Evolutionary conservation across 1,140 invertebrate genomes (phyloP), one percentile per base, ranked within the genome.

Genomic region (Eulimnadia texana): DNA sequence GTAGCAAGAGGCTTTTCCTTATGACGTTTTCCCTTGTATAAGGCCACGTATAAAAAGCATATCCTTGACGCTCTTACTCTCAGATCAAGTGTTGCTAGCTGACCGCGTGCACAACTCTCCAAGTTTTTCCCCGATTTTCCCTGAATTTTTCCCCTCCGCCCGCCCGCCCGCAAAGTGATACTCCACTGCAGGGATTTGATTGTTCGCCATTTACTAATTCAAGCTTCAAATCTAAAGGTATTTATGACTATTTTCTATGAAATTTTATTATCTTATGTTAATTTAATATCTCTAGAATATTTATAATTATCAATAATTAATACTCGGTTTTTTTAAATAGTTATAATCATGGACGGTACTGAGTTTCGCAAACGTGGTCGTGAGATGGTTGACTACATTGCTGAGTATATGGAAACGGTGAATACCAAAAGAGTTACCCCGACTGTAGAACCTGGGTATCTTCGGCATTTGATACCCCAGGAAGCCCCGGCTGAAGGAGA

Each of bases 341-440:
- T 16, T 6, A 42, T 42, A n/a, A n/a, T n/a, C n/a, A 96, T 98
- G 93, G 85, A 96, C 71, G 81, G 84, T 47, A 77, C 84, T 53
- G 91, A 96, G 72, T 98, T 98, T 76, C 81, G 92, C 27, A 76
- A 81, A 64, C 79, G 85, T 19, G 88, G 87, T 58, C 90, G 90
- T 70, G 86, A 93, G 75, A 85, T 96, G 85, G 87, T 96, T 33
- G 92, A 97, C 73, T 96, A 90, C 71, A 93, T 96, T 64, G 90
- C 90, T 0, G 88, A 96, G 70, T 97, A 96, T 72, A 72, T 95
- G 66, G 83, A 88, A 70, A 87, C 84, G 58, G 92, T 97, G 61
- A 77, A 90, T 6, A 79, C 84, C 3, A 77, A 87, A 3, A 78
- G 84, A 24, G 88, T 92, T 0, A 89, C 85, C 69, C 88, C 88